phyloP scores from a whole-genome alignment of 2,888 invertebrate species.

The Drosophila colorata region DNA sequence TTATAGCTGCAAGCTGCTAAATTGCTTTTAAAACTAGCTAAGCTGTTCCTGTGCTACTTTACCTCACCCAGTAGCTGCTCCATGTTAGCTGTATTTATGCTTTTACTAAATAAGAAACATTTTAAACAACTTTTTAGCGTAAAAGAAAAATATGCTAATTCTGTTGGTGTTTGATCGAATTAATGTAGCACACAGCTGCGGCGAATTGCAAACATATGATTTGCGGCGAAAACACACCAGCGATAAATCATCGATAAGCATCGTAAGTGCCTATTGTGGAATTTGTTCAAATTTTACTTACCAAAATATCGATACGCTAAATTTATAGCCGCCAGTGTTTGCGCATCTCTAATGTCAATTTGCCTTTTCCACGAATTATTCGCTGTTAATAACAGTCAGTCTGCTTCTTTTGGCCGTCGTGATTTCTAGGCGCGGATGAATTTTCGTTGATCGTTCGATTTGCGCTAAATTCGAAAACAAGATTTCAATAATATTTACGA shows the following conservation, averaged over 20 bases:
- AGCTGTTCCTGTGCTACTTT: neutral
- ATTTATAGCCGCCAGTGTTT: conserved; percentile 6
- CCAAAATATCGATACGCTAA: conserved; percentile 25
- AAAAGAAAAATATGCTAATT: conserved; percentile 52
- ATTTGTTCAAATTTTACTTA: neutral
- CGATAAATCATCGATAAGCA: conserved; percentile 28
- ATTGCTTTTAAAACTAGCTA: neutral
- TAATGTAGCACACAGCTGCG: conserved; percentile 29
- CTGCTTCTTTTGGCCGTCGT: conserved; percentile 63
- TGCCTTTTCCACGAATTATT: conserved; percentile 21
- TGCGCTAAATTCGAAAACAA: conserved; percentile 63
- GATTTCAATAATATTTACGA: conserved; percentile 55
- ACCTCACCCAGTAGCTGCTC: conserved; percentile 47
- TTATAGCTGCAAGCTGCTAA: neutral
- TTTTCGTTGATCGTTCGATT: conserved; percentile 35
- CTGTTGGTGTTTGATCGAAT: conserved; percentile 59
- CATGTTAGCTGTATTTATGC: conserved; percentile 28
- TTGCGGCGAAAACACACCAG: conserved; percentile 21
- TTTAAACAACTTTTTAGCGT: conserved; percentile 16
- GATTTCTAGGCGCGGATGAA: conserved; percentile 57
- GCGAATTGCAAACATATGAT: conserved; percentile 32
- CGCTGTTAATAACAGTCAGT: conserved; percentile 54
- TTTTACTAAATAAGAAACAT: conserved; percentile 27
- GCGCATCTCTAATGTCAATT: conserved; percentile 35
- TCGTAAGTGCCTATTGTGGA: no score